phyloP scores from a whole-genome alignment of 2,888 invertebrate species.

The Ophraella communa region DNA sequence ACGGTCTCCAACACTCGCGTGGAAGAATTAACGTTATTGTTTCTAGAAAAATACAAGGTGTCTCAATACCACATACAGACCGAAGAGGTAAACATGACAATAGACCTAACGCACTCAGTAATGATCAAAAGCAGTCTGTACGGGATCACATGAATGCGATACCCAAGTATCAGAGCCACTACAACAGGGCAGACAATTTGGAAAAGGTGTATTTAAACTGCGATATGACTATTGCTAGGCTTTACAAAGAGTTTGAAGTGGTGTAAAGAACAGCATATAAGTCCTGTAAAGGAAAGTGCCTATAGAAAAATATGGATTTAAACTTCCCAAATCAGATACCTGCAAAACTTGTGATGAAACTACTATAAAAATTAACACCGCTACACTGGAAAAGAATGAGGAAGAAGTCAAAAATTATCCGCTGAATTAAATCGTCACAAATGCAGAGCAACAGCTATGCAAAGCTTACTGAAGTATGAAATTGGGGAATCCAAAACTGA shows the following conservation, averaged over 20 bases:
- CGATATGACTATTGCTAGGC: constrained; percentile 31
- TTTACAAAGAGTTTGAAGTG: constrained; percentile 35
- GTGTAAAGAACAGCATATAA: constrained; percentile 29
- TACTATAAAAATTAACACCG: background rate
- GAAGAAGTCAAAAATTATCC: background rate
- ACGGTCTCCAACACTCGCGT: constrained; percentile 1
- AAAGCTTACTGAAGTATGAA: constrained; percentile 21
- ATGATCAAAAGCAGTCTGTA: background rate
- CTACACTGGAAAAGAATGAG: background rate
- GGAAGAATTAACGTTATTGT: background rate
- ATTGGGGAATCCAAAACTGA: background rate
- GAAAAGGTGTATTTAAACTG: constrained; percentile 32
- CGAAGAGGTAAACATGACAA: background rate
- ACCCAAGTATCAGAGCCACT: constrained; percentile 30
- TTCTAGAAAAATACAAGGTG: background rate
- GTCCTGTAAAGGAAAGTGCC: constrained; percentile 28
- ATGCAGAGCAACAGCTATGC: constrained; percentile 25
- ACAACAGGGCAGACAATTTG: constrained; percentile 31
- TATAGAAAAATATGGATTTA: constrained; percentile 36
- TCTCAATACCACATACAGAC: background rate
- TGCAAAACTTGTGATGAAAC: constrained; percentile 32
- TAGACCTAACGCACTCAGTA: constrained; percentile 24
- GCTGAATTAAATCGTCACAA: background rate
- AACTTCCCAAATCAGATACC: constrained; percentile 38
- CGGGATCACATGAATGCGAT: constrained; percentile 23